Base-by-base conservation (phyloP, 2,797 vertebrate genomes). In the Rhinatrema bivittatum region DNA sequence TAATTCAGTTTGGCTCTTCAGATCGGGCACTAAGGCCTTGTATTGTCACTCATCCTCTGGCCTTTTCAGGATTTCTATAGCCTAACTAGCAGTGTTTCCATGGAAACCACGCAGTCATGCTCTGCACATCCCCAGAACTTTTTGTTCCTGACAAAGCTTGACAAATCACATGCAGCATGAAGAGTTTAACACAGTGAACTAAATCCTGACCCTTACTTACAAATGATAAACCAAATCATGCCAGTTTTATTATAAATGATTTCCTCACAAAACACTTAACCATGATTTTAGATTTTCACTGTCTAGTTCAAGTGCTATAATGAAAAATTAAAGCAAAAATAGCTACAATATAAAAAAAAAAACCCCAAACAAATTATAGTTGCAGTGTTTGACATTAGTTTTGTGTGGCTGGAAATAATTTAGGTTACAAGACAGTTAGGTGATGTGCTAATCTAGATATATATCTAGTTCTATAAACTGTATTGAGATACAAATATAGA, bases 111-210 rank as follows among this genome's bases (percentile, higher is more conserved):
- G 76, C 84, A 91, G 86, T 86, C 85, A 90, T 91, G 85, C 78
- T 82, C 84, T 76, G 76, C 84, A 82, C 81, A 78, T 85, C 84
- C 77, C 66, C 61, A 59, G 70, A 84, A 86, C 82, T 88, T 88
- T 91, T 89, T 91, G 87, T 89, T 87, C 81, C 75, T 89, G 90
- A 92, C 87, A 91, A 91, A 90, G 90, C 89, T 89, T 93, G 89
- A 96, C 89, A 94, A 94, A 94, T 91, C 85, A 70, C 85, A 89
- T 88, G 90, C 89, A 89, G 90, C 88, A 90, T 66, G 68, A 80
- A 88, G 88, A 87, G 82, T 87, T 92, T 86, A 88, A 87, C 88
- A 84, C 54, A 66, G 61, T 81, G 84, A 87, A 87, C 83, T 84
- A 82, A 84, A 82, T 77, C 80, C 77, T 82, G 84, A 86, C 82